Evolutionary conservation across 2,888 invertebrate species (phyloP).

Genomic region (Horisme vitalbata): DNA sequence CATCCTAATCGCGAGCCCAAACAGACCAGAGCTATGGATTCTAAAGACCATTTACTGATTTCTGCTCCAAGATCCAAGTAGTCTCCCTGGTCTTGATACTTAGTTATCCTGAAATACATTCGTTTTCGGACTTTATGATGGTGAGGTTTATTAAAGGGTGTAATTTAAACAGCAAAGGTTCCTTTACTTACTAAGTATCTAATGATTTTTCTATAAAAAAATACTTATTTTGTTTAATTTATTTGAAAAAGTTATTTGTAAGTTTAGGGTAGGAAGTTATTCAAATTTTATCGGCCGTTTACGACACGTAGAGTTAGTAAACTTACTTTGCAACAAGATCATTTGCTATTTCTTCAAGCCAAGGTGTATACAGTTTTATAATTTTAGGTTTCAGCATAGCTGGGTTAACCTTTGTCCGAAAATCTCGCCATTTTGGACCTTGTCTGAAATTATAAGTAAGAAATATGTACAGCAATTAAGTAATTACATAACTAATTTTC

Average conservation of each 20-base stretch:
- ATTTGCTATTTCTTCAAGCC: slow-evolving; percentile 73
- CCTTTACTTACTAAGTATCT: too few relatives aligned
- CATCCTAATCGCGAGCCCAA: slow-evolving; percentile 66
- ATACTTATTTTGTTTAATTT: too few relatives aligned
- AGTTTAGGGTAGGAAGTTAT: too few relatives aligned
- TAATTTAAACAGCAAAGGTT: too few relatives aligned
- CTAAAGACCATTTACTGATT: slow-evolving; percentile 85
- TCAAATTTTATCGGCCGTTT: too few relatives aligned
- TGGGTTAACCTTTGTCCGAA: slow-evolving; percentile 86
- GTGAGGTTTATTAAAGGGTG: too few relatives aligned
- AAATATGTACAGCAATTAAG: not conserved
- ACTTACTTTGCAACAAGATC: slow-evolving; percentile 61
- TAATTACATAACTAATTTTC: too few relatives aligned
- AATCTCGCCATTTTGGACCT: slow-evolving; percentile 85
- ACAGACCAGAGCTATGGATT: slow-evolving; percentile 72
- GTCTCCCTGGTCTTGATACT: slow-evolving; percentile 46
- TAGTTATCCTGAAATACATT: slow-evolving; percentile 63
- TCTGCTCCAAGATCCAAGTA: slow-evolving; percentile 74
- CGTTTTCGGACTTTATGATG: too few relatives aligned
- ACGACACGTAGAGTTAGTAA: too few relatives aligned
- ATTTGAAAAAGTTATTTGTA: too few relatives aligned
- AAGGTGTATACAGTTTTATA: slow-evolving; percentile 75
- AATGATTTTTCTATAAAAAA: too few relatives aligned
- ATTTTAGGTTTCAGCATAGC: slow-evolving; percentile 85
- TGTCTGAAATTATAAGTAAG: slow-evolving; percentile 58